Conservation (phyloP, 2,113 vertebrate species). For the Lagopus leucura region DNA sequence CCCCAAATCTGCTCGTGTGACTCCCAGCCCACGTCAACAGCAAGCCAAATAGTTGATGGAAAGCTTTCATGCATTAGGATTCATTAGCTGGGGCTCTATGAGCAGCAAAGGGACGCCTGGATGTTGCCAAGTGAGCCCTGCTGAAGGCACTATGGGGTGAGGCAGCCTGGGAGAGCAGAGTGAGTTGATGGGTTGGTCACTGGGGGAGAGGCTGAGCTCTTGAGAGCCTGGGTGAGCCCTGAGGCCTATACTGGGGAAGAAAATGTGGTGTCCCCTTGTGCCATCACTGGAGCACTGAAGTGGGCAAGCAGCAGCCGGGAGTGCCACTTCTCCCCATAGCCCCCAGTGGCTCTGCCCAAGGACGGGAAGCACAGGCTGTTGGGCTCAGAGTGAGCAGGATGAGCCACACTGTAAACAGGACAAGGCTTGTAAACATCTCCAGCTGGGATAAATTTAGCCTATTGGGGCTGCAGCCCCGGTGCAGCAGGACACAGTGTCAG, state of each 20-base stretch:
- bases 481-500: conserved; percentile 75
- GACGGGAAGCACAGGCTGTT: neutral
- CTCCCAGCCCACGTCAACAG: neutral
- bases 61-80: neutral
- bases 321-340: neutral
- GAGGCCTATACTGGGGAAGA: neutral
- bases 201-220: neutral
- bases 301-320: neutral
- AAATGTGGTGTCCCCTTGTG: neutral
- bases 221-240: neutral
- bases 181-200: neutral
- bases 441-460: conserved; percentile 79
- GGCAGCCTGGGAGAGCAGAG: neutral
- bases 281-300: neutral
- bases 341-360: neutral
- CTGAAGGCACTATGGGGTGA: neutral
- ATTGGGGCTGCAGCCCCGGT: conserved; percentile 62
- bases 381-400: conserved; percentile 55
- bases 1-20: neutral
- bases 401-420: conserved; percentile 77
- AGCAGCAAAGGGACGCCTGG: neutral
- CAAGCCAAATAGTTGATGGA: neutral
- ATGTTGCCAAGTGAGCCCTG: neutral
- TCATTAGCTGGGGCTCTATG: neutral
- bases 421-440: conserved; percentile 80